phyloP scores from a whole-genome alignment of 53 echinoderm and acorn worm species.

The Patiria pectinifera region DNA sequence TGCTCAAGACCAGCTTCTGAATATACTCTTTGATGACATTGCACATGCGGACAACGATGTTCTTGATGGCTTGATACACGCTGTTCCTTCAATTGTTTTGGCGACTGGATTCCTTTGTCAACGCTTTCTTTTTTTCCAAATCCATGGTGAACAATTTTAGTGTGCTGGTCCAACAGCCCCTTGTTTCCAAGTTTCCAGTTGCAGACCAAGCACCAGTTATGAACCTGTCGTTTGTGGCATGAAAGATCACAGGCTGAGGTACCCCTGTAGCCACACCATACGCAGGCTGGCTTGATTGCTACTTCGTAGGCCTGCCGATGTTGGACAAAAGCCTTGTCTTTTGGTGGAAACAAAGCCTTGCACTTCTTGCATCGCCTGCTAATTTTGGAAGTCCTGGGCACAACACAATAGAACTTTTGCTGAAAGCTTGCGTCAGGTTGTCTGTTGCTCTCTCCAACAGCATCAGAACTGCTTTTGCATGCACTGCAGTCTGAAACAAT shows the following conservation, averaged over 20 bases:
- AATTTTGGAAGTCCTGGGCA: neutral
- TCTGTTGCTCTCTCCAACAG: neutral
- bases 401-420: neutral
- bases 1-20: neutral
- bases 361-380: slow-evolving; percentile 20
- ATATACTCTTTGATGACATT: neutral
- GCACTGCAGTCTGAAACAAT: neutral
- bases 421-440: neutral
- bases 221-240: slow-evolving; percentile 22
- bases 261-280: slow-evolving; percentile 28
- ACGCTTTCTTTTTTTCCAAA: neutral
- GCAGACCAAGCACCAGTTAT: slow-evolving; percentile 44
- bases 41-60: neutral
- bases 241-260: slow-evolving; percentile 13
- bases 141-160: neutral
- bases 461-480: neutral
- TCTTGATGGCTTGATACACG: neutral
- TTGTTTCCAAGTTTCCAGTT: slow-evolving; percentile 8
- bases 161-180: slow-evolving; percentile 36
- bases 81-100: neutral
- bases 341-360: slow-evolving; percentile 16
- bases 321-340: slow-evolving; percentile 20
- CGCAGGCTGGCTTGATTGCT: slow-evolving; percentile 2
- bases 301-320: slow-evolving; percentile 9
- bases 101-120: neutral